Conservation (phyloP, 53 echinoderm and acorn worm genomes). For the Antedon mediterranea region DNA sequence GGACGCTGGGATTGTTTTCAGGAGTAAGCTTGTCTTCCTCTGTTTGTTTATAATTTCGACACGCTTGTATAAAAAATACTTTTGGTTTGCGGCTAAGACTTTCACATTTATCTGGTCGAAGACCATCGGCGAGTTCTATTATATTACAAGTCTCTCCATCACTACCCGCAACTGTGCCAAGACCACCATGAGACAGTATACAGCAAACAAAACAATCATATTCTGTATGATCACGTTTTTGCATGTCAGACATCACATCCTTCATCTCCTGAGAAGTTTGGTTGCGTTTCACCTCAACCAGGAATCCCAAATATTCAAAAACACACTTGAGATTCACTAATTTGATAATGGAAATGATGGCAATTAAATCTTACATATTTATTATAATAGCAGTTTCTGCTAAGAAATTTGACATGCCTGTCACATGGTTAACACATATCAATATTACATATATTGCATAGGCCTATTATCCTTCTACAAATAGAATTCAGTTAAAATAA, state of each 20-base stretch:
- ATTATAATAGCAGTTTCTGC: too few relatives aligned
- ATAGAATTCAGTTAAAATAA: too few relatives aligned
- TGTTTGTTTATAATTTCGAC: constrained; percentile 29
- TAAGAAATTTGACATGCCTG: too few relatives aligned
- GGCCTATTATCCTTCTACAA: too few relatives aligned
- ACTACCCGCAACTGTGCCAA: constrained; percentile 34
- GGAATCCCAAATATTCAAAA: constrained; percentile 45
- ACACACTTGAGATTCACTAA: constrained; percentile 42
- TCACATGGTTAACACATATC: too few relatives aligned
- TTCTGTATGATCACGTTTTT: constrained; percentile 17
- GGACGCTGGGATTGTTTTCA: constrained; percentile 47
- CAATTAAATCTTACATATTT: background rate
- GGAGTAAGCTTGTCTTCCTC: background rate
- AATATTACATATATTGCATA: too few relatives aligned
- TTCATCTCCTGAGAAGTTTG: constrained; percentile 11
- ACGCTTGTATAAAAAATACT: constrained; percentile 83
- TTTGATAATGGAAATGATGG: constrained; percentile 8
- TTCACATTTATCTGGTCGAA: constrained; percentile 19
- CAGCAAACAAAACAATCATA: constrained; percentile 65
- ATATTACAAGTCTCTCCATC: constrained; percentile 23
- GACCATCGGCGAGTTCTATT: background rate
- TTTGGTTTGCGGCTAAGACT: constrained; percentile 61
- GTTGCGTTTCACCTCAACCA: constrained; percentile 12
- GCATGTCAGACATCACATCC: constrained; percentile 6
- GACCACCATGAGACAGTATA: constrained; percentile 51